Evolutionary conservation across 2,113 vertebrate genomes (phyloP), one percentile per base, ranked within the genome.

Genomic region (Acanthisitta chloris): DNA sequence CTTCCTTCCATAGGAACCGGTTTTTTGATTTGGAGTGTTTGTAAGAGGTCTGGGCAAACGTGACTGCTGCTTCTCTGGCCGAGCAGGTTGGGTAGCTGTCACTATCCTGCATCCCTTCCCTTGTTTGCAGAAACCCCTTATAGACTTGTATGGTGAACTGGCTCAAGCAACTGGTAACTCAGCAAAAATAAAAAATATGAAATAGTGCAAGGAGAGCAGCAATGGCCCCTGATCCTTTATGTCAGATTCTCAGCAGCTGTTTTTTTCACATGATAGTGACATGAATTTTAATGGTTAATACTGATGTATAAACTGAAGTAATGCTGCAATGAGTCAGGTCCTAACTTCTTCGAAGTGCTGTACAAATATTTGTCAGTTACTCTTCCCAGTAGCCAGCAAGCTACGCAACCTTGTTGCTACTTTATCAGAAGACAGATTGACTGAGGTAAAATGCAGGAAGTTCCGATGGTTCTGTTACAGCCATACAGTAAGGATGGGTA

Each of bases 281-380:
- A 21, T 45, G 73, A 71, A 77, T 92, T 86, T 81, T 66, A 52
- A 52, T 55, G 42, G 57, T 85, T 86, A 86, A 83, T 72, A 65
- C 36, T 66, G 72, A 74, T 14, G 31, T 91, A 86, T 90, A 83
- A 95, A 90, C 43, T 88, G 73, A 95, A 94, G 71, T 81, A 81
- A 80, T 57, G 31, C 78, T 1, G 0, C 3, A 17, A 40, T 88
- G 86, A 94, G 62, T 74, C 87, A 92, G 79, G 69, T 49, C 43
- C 48, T 78, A 36, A 36, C 72, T 84, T 90, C 72, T 94, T 94
- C 1, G 0, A 95, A 96, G 64, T 67, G 48, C 86, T 93, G n/a
- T 88, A 73, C 72, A 92, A 96, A 93, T 95, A 95, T 92, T 95
- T 96, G 84, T 52, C 51, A 55, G 66, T 93, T 88, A 26, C 86